These are phyloP conservation scores for Dunckerocampus dactyliophorus DNA, from an alignment of 2,113 vertebrate genomes.

Conservation along the genomic window DNA sequence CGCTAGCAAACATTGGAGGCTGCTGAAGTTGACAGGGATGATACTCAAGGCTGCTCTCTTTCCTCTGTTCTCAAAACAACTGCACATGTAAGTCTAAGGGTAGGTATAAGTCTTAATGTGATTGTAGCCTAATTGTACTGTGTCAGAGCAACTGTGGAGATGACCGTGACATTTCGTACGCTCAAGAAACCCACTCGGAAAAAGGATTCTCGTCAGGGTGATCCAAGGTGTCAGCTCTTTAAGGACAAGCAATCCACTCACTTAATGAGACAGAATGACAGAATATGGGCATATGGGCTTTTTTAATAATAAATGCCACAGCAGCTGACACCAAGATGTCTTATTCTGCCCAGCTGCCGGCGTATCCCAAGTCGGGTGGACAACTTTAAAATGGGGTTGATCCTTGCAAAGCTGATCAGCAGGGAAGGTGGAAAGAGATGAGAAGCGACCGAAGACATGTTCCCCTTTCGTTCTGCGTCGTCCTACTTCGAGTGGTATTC, in stretches of 20 bases:
- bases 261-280: conserved; percentile 33
- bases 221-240: conserved; percentile 9
- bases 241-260: conserved; percentile 16
- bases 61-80: no score
- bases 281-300: conserved; percentile 20
- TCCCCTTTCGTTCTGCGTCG: conserved; percentile 6
- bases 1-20: no score
- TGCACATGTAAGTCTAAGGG: no score
- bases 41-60: no score
- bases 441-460: background rate
- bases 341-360: conserved; percentile 47
- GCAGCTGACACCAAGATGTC: conserved; percentile 35
- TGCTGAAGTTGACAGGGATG: no score
- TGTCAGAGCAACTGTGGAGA: background rate
- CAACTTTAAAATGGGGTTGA: conserved; percentile 24
- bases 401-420: conserved; percentile 16
- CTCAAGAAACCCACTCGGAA: background rate
- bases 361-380: background rate
- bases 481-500: background rate
- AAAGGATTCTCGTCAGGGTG: background rate
- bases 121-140: background rate
- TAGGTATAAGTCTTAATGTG: background rate
- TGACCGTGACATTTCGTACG: background rate
- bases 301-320: conserved; percentile 45
- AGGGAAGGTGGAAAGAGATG: background rate